phyloP scores from a whole-genome alignment of 2,113 vertebrate species.

The Synodontis membranacea region DNA sequence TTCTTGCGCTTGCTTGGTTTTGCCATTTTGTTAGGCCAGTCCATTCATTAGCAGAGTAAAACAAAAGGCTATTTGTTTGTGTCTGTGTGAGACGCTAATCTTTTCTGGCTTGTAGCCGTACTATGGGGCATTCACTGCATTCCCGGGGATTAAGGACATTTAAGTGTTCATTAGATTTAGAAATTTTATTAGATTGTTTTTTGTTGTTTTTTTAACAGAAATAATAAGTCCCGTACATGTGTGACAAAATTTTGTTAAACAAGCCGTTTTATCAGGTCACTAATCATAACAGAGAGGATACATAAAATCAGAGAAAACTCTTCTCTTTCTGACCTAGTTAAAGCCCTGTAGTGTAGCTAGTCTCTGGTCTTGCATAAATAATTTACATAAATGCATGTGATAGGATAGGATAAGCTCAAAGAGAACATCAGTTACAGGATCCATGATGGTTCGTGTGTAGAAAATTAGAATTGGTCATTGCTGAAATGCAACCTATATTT shows the following conservation, averaged over 20 bases:
- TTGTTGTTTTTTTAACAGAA: neutral
- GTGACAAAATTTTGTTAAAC: neutral
- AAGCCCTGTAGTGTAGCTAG: neutral
- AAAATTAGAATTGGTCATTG: neutral
- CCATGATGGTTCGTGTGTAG: neutral
- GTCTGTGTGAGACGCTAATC: slow-evolving; percentile 71
- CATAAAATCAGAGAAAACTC: neutral
- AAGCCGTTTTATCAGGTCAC: neutral
- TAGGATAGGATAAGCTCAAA: neutral
- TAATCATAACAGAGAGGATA: neutral
- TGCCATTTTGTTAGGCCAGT: slow-evolving; percentile 57
- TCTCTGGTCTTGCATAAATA: neutral
- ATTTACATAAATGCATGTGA: neutral
- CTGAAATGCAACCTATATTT: neutral
- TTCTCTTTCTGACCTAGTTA: neutral
- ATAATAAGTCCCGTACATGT: neutral
- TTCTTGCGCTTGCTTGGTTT: slow-evolving; percentile 33
- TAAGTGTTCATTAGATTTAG: no score
- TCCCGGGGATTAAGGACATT: slow-evolving; percentile 50
- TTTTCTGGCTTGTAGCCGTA: slow-evolving; percentile 76
- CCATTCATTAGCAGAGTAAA: slow-evolving; percentile 71
- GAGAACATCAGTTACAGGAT: neutral
- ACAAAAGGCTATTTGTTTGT: slow-evolving; percentile 78
- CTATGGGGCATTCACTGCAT: slow-evolving; percentile 59
- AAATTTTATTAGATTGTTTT: neutral